Conservation (phyloP, 2,113 vertebrate genomes). For the Amphilophus citrinellus region DNA sequence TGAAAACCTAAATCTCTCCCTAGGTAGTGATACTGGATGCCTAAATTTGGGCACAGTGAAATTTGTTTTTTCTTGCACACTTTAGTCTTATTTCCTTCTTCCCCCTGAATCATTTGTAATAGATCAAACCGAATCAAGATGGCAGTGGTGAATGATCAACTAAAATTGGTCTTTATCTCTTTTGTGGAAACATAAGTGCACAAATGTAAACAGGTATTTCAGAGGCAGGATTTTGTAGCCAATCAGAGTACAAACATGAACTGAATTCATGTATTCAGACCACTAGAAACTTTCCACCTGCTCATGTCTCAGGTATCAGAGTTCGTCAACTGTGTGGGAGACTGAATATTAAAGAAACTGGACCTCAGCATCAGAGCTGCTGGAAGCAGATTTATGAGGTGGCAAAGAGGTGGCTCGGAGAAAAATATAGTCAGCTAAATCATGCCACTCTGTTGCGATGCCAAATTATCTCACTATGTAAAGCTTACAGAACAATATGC, state of each 20-base stretch:
- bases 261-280: conserved; percentile 29
- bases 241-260: not conserved
- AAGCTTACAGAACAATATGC: conserved; percentile 63
- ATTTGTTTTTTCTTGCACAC: not conserved
- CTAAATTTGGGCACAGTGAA: not conserved
- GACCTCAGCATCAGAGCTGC: conserved; percentile 58
- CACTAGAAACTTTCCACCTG: conserved; percentile 36
- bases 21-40: conserved; percentile 17
- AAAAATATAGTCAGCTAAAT: conserved; percentile 78
- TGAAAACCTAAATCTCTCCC: conserved; percentile 29
- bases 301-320: conserved; percentile 34
- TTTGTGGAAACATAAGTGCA: not conserved
- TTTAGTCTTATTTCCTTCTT: not conserved
- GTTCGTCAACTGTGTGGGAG: conserved; percentile 3
- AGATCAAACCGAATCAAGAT: not conserved
- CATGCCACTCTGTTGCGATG: conserved; percentile 65
- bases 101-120: not conserved
- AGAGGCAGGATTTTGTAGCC: not conserved
- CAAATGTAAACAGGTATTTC: not conserved
- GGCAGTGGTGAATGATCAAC: not conserved
- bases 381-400: conserved; percentile 76
- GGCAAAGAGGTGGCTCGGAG: conserved; percentile 63
- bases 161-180: not conserved
- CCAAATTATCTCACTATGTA: conserved; percentile 78
- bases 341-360: conserved; percentile 64